Base-by-base conservation (phyloP, 2,797 vertebrate genomes). In the Oreonectes daqikongensis region DNA sequence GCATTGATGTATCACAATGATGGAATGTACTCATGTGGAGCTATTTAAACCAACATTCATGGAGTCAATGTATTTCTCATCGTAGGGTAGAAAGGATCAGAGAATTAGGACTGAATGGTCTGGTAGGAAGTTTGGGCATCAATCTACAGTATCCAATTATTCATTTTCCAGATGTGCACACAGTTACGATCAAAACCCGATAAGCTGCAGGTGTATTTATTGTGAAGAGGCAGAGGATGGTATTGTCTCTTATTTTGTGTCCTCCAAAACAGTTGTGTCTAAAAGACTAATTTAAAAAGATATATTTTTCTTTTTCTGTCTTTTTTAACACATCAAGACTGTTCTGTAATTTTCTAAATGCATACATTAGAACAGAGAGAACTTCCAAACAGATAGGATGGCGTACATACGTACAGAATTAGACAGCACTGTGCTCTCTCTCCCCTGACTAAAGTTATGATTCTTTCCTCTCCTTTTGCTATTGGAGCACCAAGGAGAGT, bases 401-500 rank as follows among this genome's bases (percentile, higher is more conserved):
- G 9, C 59, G 12, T 42, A 42, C 40, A 42, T 10, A 11, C 40
- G 12, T 69, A 68, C 65, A 53, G 64, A 52, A 17, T 64, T 53
- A 69, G 80, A 85, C 79, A 69, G 81, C 78, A 75, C 80, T 69
- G 84, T 87, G 84, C 86, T 85, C 84, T 84, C 55, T 84, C 72
- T 75, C 72, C 38, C 50, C 35, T 76, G 73, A 82, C 75, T 79
- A 83, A 79, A 82, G 42, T 78, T 63, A 79, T 57, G 80, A 89
- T 86, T 77, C 84, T 88, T 90, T 86, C 83, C 86, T 88, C 82
- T 88, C 80, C 79, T 67, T 35, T 81, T 83, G 74, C 72, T 87
- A 88, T 85, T 83, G 90, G 89, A 92, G 89, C 87, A 81, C 89
- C 91, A 91, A 87, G 88, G 88, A 92, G 89, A 87, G 86, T 91